Evolutionary conservation across 1,140 invertebrate species (phyloP), one percentile per base, ranked within the genome.

Genomic region (Luehdorfia chinensis): DNA sequence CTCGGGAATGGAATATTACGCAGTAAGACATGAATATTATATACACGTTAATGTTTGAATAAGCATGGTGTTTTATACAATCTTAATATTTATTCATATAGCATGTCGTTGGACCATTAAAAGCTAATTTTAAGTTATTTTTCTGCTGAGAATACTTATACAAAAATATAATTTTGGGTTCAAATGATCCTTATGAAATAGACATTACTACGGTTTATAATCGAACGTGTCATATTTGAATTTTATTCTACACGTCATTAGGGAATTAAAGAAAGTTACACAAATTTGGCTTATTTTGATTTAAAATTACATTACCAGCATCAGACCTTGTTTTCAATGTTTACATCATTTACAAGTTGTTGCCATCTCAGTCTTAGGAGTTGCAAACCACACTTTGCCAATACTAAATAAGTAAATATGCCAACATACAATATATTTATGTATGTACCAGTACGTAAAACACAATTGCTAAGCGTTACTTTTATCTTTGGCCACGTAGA

Each of bases 151-250:
- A 84, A 81, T 79, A 76, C 67, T 66, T 84, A 68, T 84, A 84
- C 76, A 84, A 81, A 84, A 84, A 81, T 84, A 84, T 79, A 70
- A 77, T 79, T 75, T 75, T 66, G 61, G 69, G 63, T 67, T 62
- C 54, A 69, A 75, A 66, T 56, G 62, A 59, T 60, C 58, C 36
- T 53, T 69, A 66, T 66, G 60, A 64, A 58, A 66, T 54, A 61
- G 63, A 60, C 54, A 46, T 50, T 21, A 50, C 48, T 65, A 59
- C 58, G 25, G 39, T 30, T 25, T 27, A 8, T 30, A 16, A 43
- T 43, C 14, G 39, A 28, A 43, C 39, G 39, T 27, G 39, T 43
- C 23, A 21, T 41, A 41, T 30, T 18, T 36, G 64, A 59, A 37
- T 36, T 48, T 32, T 48, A 54, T 45, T 47, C 36, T 47, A 65